Conservation (phyloP, 2,113 vertebrate genomes). For the Muntiacus muntjak region DNA sequence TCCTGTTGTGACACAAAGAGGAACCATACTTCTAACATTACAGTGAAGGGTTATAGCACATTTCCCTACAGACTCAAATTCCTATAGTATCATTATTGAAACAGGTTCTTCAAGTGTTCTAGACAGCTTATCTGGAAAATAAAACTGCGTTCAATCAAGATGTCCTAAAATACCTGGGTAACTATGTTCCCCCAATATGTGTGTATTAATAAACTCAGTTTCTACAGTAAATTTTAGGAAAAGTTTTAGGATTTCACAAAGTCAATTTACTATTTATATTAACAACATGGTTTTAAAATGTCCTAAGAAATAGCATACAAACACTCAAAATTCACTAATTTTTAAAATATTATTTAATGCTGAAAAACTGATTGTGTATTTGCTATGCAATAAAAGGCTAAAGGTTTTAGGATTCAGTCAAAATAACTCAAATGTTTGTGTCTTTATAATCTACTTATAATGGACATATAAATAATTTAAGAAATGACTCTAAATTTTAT, state of each 20-base stretch:
- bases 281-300: not conserved
- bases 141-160: not conserved
- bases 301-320: not conserved
- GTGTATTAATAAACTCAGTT: not conserved
- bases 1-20: not conserved
- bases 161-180: not conserved
- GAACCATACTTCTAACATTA: not conserved
- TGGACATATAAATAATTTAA: not conserved
- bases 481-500: not conserved
- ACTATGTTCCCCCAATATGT: not conserved
- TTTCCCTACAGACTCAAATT: not conserved
- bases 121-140: not conserved
- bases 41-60: not conserved
- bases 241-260: not conserved
- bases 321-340: not conserved
- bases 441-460: not conserved
- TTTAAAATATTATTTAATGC: slow-evolving; percentile 18
- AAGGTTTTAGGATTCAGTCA: not conserved
- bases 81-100: not conserved
- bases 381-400: not conserved
- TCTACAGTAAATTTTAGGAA: not conserved
- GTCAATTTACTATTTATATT: not conserved
- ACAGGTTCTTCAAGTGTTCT: not conserved
- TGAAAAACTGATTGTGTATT: not conserved
- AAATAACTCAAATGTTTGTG: not conserved